These are phyloP conservation scores for Meghimatium bilineatum DNA, from an alignment of 2,888 invertebrate species.

Conservation along the genomic window DNA sequence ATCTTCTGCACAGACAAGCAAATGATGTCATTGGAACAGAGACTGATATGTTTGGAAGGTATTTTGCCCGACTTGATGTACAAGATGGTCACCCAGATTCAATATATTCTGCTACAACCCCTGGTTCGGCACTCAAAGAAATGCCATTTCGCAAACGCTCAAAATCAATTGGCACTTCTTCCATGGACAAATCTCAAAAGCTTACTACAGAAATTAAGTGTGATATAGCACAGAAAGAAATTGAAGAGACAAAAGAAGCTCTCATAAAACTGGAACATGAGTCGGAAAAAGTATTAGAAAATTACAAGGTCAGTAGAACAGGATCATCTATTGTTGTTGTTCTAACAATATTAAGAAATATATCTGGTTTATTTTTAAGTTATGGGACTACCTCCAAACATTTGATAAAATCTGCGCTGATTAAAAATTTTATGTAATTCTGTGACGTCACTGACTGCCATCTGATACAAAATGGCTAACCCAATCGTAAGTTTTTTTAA, in stretches of 20 bases:
- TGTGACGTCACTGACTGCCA: too few relatives aligned
- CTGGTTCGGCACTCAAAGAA: slow-evolving; percentile 67
- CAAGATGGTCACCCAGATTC: slow-evolving; percentile 60
- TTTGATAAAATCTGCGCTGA: too few relatives aligned
- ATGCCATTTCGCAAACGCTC: slow-evolving; percentile 55
- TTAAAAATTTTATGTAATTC: too few relatives aligned
- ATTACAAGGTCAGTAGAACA: slow-evolving; percentile 68
- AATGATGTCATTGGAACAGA: slow-evolving; percentile 76
- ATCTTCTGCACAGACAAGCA: slow-evolving; percentile 57
- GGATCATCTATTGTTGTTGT: too few relatives aligned
- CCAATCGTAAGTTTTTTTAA: too few relatives aligned
- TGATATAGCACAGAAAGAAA: slow-evolving; percentile 77
- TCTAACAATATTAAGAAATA: too few relatives aligned
- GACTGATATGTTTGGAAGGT: slow-evolving; percentile 77
- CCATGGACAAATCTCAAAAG: slow-evolving; percentile 71
- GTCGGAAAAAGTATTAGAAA: slow-evolving; percentile 75
- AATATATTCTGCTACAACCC: slow-evolving; percentile 52
- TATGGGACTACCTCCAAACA: too few relatives aligned
- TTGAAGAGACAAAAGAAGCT: slow-evolving; percentile 75
- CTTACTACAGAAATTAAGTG: slow-evolving; percentile 77
- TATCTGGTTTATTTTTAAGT: too few relatives aligned
- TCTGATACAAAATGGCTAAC: too few relatives aligned
- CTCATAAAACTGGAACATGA: slow-evolving; percentile 73
- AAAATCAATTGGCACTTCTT: slow-evolving; percentile 73
- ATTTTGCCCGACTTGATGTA: slow-evolving; percentile 73